phyloP scores from a whole-genome alignment of 2,888 invertebrate species.

The Philonicus albiceps region DNA sequence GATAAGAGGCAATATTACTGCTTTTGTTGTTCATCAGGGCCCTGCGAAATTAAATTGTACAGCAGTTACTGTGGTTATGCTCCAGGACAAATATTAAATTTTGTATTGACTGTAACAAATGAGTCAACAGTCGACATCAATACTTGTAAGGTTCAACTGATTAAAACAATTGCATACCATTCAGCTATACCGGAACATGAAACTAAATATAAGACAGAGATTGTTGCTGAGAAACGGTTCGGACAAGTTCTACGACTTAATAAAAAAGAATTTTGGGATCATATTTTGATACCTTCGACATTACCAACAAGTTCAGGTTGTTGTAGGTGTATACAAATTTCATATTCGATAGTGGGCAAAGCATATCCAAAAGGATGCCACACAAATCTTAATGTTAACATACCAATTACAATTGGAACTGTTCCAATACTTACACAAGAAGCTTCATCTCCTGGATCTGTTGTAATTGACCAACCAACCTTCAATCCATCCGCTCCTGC shows the following conservation, averaged over 20 bases:
- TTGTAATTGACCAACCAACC: not conserved
- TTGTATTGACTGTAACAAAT: not conserved
- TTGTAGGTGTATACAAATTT: conserved; percentile 11
- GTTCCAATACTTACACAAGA: not conserved
- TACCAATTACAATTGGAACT: conserved; percentile 3
- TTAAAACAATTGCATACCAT: not conserved
- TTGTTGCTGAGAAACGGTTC: not conserved
- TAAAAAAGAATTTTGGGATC: not conserved
- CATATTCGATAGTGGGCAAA: not conserved
- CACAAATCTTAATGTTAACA: not conserved
- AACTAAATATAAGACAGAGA: not conserved
- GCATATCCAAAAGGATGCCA: not conserved
- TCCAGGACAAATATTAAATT: conserved; percentile 25
- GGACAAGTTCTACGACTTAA: not conserved
- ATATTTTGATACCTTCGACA: not conserved
- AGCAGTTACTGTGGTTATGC: not conserved
- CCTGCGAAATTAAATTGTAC: not conserved
- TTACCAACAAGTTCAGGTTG: not conserved
- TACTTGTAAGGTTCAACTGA: not conserved
- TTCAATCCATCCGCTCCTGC: not conserved
- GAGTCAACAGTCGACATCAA: conserved; percentile 16
- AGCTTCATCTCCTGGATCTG: not conserved
- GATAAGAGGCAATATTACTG: conserved; percentile 5
- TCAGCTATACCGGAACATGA: not conserved
- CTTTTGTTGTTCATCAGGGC: conserved; percentile 12